Evolutionary conservation across 1,140 invertebrate genomes (phyloP), one percentile per base, ranked within the genome.

Genomic region (Caenorhabditis elegans): DNA sequence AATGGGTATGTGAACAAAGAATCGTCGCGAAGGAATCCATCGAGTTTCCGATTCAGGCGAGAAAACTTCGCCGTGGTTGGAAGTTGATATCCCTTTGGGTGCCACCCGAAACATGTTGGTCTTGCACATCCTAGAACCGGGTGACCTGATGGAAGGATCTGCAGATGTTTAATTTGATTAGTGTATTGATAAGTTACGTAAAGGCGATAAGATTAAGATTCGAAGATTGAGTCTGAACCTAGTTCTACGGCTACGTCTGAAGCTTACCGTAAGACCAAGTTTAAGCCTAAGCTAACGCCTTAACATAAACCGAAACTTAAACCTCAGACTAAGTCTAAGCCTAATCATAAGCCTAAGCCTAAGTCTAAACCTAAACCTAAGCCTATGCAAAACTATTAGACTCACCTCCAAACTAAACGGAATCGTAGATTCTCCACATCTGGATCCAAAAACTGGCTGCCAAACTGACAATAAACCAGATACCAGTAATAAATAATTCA

Each of bases 81-180:
- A n/a, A 76, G 79, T n/a, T 39, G 34, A 15, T 75, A 36, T 3
- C 88, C 88, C 3, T 84, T 47, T n/a, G 86, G 5, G 34, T 36
- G 46, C 87, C 88, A 89, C 26, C 87, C 87, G 75, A 88, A 88
- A 78, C 87, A 88, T 6, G 82, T 82, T 17, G 87, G 88, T 19
- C 86, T 36, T 13, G 88, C 88, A 79, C 87, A 88, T 4, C 87
- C 87, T 4, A 88, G 77, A 34, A 88, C 78, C 19, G 87, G 88
- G 70, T 89, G 87, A 39, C 87, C 87, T 53, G 86, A 82, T 75
- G 77, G 60, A 5, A 86, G 60, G 28, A 82, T 75, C 86, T 89
- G 53, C 76, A 76, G 46, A 8, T n/a, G n/a, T 60, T 11, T 13
- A 17, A 22, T 13, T 47, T 22, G 19, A 76, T 76, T 6, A 77